Evolutionary conservation across 1,140 invertebrate species (phyloP), one percentile per base, ranked within the genome.

Genomic region (Epicauta chinensis): DNA sequence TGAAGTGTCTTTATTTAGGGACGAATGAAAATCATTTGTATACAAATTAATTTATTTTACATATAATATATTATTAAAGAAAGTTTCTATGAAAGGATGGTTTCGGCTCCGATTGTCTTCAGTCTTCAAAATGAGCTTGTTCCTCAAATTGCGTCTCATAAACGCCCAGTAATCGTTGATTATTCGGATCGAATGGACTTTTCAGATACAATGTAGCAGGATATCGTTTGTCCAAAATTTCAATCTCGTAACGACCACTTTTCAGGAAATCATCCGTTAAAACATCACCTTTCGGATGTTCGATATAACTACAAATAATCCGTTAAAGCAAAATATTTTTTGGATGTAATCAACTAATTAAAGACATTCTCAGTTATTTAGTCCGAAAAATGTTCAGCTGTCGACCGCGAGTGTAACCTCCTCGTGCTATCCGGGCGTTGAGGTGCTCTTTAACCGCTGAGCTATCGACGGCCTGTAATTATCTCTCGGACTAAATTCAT

Each of bases 161-260:
- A 35, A 60, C 47, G 15, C 67, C 69, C 30, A 61, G 48, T 16
- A 83, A 59, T 59, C 83, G 69, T 59, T 79, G 73, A 61, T 79
- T 80, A 52, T 77, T 77, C 1, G 87, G 84, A 73, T 93, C 89
- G 63, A 93, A 93, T 4, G 89, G 88, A 57, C 84, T 85, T 60
- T 77, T 81, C 13, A 84, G 56, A 67, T 89, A 82, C 16, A 86
- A 68, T 9, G 76, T 76, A 0, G 89, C 89, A 17, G 78, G 76
- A 67, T 87, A 80, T 55, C 73, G 78, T 52, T 79, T 77, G 9
- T 89, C 87, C 76, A 88, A 80, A 16, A 85, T 77, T 74, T 92
- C 90, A 9, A 94, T 78, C 63, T 89, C 77, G 65, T 91, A 93
- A 15, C 80, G 69, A 2, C 87, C 89, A 12, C 73, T 75, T 60